Evolutionary conservation across 2,113 vertebrate species (phyloP), one percentile per base, ranked within the genome.

Genomic region (Etheostoma spectabile): DNA sequence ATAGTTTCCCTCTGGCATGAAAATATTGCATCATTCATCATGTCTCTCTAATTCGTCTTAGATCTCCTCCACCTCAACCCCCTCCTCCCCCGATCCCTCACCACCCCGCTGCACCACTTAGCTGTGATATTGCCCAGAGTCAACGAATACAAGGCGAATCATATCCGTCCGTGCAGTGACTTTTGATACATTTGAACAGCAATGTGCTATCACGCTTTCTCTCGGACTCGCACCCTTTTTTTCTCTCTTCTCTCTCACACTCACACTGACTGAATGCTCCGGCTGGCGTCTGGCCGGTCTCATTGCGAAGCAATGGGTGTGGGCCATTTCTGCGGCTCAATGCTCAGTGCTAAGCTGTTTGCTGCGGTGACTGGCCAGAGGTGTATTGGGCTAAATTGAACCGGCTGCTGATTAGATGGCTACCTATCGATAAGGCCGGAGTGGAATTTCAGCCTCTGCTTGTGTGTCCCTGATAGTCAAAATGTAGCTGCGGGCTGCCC

Each of bases 21-120:
- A 93, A 93, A 92, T 92, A 91, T 94, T 94, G 91, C 93, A 71
- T 93, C 93, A 94, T 93, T 92, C 87, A 92, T 93, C 91, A 92
- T 88, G 90, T 91, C 90, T 91, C 87, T 91, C 90, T 93, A 93
- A 93, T 94, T 93, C 83, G 78, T 90, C 88, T 89, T 88, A 92
- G 88, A 90, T 91, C 91, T 86, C 87, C 79, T 69, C 55, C 86
- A 63, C 82, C 78, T 53, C 82, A 33, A 2, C 4, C 16, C 42
- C 19, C 22, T 22, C 10, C 18, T 7, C 6, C 33, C 7, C 15
- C 82, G 7, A 82, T 84, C 83, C 72, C 72, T 81, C 83, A 57
- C 80, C 79, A 46, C 49, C 84, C 86, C 12, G n/a, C 83, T 82
- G 66, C 83, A 77, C 79, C 80, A 77, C 80, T 90, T 88, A 87